Evolutionary conservation across 2,797 vertebrate species (phyloP).

Genomic region (Pelobates cultripes): DNA sequence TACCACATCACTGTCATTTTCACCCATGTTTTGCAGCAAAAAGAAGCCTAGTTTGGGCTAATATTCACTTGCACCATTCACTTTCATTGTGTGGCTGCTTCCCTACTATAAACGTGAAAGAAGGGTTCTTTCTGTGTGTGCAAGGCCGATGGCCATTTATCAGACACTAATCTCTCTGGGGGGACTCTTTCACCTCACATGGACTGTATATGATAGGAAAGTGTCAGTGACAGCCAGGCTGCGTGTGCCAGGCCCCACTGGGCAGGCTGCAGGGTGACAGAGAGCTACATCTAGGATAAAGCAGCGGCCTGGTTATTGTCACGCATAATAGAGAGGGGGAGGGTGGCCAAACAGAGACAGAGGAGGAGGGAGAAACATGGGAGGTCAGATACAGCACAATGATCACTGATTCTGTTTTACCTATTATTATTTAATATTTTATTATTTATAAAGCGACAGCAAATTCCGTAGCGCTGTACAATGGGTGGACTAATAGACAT

Average conservation of each 20-base stretch:
- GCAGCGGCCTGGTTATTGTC: constrained; percentile 31
- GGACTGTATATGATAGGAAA: constrained; percentile 3
- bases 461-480: too few relatives aligned
- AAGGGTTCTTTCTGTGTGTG: too few relatives aligned
- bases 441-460: background rate
- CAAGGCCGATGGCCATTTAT: too few relatives aligned
- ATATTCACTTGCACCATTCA: too few relatives aligned
- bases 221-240: background rate
- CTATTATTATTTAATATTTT: background rate
- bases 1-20: too few relatives aligned
- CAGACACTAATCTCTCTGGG: background rate
- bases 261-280: background rate
- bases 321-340: background rate
- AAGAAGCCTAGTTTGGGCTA: too few relatives aligned
- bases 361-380: background rate
- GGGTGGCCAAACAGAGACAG: background rate
- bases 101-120: too few relatives aligned
- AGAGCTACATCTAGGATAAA: background rate
- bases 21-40: too few relatives aligned
- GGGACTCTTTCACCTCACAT: background rate
- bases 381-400: background rate
- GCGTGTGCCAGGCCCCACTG: constrained; percentile 1
- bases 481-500: too few relatives aligned
- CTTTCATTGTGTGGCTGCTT: too few relatives aligned
- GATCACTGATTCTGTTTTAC: background rate